Evolutionary conservation across 2,797 vertebrate genomes (phyloP), one percentile per base, ranked within the genome.

Genomic region (Takifugu ocellatus): DNA sequence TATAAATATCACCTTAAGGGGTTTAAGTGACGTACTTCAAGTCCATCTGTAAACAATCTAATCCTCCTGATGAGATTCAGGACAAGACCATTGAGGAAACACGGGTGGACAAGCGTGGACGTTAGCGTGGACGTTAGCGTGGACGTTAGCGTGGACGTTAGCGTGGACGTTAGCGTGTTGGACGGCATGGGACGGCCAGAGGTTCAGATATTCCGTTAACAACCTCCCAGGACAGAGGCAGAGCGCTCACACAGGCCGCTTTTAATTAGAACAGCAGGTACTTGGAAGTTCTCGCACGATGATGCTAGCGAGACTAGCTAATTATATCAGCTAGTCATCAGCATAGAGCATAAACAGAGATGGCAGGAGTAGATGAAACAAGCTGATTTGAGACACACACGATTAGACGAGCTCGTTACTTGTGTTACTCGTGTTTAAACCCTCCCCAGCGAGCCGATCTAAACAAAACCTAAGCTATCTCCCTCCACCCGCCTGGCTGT

Each of bases 1-100:
- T 82, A 72, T 75, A 79, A 79, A 84, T 83, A 84, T 71, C 80
- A 79, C 76, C 68, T 78, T 79, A 79, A 84, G 60, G 66, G 69
- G 65, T 81, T 84, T 83, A 78, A 27, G 61, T 78, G 75, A 82
- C 56, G 58, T 3, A 27, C 62, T 74, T 50, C 43, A 67, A 77
- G 58, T 66, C 65, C 53, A 56, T 78, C 70, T 81, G 66, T 75
- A 65, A 82, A 72, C 82, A 71, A 82, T 77, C 72, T 68, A 72
- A 83, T 77, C 77, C 77, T n/a, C 54, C 49, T 56, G 27, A 73
- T 66, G 52, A 66, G 14, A 52, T 68, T 17, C 62, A 56, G 52
- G 17, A 21, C 17, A 21, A 21, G 17, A 21, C 21, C 21, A 21
- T 21, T 21, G 21, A 21, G 21, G 21, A 21, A 17, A 21, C 21